Evolutionary conservation across 2,888 invertebrate species (phyloP), one percentile per base, ranked within the genome.

Genomic region (Andrena marginata): DNA sequence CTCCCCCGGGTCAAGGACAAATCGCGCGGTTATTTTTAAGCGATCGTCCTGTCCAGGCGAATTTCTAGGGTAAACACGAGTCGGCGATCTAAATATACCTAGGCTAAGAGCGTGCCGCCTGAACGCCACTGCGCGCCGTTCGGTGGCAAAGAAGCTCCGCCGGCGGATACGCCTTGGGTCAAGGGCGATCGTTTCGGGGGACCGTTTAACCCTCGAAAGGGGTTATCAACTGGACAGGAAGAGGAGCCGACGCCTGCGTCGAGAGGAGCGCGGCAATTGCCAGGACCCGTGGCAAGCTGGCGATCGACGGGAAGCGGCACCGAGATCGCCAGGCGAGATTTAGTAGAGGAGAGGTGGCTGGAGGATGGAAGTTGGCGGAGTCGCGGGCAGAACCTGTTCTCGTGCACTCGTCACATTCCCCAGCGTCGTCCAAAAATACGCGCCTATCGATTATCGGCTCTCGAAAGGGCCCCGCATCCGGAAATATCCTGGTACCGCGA

Each of bases 1-100:
- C 35, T 69, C 62, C 67, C 76, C 73, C 76, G 71, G 86, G 86
- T 86, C 86, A 86, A 86, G 86, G 87, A 65, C 87, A 75, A 42
- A 70, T 72, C 51, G 51, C 33, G 49, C 26, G 60, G 69, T 78
- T 87, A 87, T 86, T 84, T 86, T 82, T 78, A 79, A 63, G 2
- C 71, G n/a, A 4, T 2, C 26, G 26, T 35, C 10, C 23, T 35
- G 68, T 23, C 59, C 64, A n/a, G 23, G 56, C 31, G n/a, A 67
- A 70, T 60, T 65, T 49, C 23, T 23, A 1, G 31, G 33, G 48
- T 26, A 48, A 51, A 63, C 51, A 74, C 26, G 42, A 59, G 65
- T 49, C 65, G 60, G 56, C 64, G 26, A 33, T 8, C 64, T 69
- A 73, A 79, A 81, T 73, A 80, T 65, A 42, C 42, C 42, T 4